These are phyloP conservation scores for Laticauda laticaudata DNA, from an alignment of 2,113 vertebrate genomes.

Conservation along the genomic window DNA sequence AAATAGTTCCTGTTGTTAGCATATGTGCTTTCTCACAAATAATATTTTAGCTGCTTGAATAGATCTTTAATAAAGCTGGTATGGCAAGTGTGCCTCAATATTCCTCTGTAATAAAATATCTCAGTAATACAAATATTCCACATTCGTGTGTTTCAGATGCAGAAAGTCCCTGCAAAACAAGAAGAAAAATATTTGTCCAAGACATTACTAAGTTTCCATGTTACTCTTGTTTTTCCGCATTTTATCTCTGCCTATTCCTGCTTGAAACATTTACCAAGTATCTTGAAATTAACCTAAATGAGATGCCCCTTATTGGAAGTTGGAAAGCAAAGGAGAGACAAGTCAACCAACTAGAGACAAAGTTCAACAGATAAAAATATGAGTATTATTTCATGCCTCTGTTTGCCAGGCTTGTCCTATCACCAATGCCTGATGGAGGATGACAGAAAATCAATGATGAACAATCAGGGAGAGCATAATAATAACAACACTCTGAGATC, in stretches of 20 bases:
- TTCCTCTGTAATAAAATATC: background rate
- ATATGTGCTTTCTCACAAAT: background rate
- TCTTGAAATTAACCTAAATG: background rate
- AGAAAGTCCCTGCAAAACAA: background rate
- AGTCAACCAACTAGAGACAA: background rate
- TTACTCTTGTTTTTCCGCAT: background rate
- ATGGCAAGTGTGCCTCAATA: background rate
- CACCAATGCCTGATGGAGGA: conserved; percentile 46
- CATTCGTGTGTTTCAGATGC: no score
- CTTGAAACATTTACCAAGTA: background rate
- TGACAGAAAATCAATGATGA: conserved; percentile 56
- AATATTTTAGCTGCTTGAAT: background rate
- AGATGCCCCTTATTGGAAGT: background rate
- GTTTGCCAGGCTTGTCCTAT: conserved; percentile 42
- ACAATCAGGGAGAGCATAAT: conserved; percentile 46
- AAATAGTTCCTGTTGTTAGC: background rate
- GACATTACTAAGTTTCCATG: background rate
- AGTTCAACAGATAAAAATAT: conserved; percentile 22
- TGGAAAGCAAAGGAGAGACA: background rate
- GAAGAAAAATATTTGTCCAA: background rate
- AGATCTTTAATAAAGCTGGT: background rate
- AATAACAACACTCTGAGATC: background rate
- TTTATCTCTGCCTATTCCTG: background rate
- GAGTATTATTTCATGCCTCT: conserved; percentile 39
- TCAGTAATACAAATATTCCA: background rate